Evolutionary conservation across 1,140 invertebrate genomes (phyloP).

Genomic region (Drosophila simulans): DNA sequence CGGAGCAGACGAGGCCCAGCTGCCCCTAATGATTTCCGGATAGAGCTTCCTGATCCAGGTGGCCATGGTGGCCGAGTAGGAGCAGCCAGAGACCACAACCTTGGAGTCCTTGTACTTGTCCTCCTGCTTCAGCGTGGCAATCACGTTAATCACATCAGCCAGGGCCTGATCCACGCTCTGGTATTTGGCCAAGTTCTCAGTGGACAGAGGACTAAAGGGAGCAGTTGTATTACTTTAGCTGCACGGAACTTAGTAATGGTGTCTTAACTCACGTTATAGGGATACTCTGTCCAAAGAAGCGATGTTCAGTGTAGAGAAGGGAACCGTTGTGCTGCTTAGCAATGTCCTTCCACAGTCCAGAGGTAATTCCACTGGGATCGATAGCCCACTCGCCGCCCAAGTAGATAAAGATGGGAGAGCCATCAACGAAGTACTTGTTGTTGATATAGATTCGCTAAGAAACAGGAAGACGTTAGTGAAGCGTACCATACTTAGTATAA

Average conservation of each 20-base stretch:
- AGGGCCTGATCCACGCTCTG: conserved; percentile 91
- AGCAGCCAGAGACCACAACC: conserved; percentile 90
- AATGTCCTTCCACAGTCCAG: conserved; percentile 87
- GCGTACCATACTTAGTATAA: neutral
- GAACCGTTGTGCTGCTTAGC: conserved; percentile 88
- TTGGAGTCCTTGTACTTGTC: conserved; percentile 78
- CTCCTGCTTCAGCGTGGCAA: conserved; percentile 86
- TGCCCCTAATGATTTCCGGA: conserved; percentile 89
- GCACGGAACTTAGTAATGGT: neutral
- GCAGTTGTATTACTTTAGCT: neutral
- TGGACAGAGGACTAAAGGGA: conserved; percentile 81
- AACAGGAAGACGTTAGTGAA: neutral
- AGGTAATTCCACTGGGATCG: conserved; percentile 84
- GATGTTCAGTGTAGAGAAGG: conserved; percentile 90
- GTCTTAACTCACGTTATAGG: conserved; percentile 87
- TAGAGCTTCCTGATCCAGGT: conserved; percentile 92
- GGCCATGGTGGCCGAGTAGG: conserved; percentile 92
- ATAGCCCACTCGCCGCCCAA: conserved; percentile 90
- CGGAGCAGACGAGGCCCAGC: conserved; percentile 90
- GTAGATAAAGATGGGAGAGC: conserved; percentile 86
- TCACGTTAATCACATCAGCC: conserved; percentile 90
- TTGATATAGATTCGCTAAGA: conserved; percentile 86
- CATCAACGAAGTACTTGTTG: conserved; percentile 86
- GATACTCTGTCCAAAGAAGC: conserved; percentile 92
- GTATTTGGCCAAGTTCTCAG: conserved; percentile 88